These are phyloP conservation scores for Phaedon cochleariae DNA, from an alignment of 2,888 invertebrate genomes.

Conservation along the genomic window DNA sequence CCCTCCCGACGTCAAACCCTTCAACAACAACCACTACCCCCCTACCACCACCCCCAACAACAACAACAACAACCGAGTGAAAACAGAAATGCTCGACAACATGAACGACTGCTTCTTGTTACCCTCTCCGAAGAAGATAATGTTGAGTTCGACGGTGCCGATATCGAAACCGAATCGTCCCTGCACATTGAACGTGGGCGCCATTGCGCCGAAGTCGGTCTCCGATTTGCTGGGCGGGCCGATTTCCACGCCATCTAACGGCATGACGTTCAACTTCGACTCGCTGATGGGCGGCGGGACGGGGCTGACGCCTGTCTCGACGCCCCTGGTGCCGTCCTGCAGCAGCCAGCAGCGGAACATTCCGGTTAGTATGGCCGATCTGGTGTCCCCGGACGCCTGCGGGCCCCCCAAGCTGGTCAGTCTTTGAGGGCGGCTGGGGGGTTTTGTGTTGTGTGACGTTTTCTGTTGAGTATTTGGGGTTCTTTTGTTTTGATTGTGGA, in stretches of 20 bases:
- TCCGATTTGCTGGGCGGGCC: conserved; percentile 69
- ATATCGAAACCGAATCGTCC: conserved; percentile 72
- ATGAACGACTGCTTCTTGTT: conserved; percentile 62
- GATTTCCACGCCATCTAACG: conserved; percentile 88
- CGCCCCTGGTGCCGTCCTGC: conserved; percentile 75
- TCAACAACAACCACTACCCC: conserved; percentile 45
- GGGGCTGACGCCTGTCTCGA: conserved; percentile 86
- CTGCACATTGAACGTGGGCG: conserved; percentile 75
- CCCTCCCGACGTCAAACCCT: conserved; percentile 66
- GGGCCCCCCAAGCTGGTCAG: conserved; percentile 82
- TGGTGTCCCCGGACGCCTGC: conserved; percentile 78
- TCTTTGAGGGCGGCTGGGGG: conserved; percentile 69
- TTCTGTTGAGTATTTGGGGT: conserved; percentile 19
- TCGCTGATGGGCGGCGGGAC: conserved; percentile 94
- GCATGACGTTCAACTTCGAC: conserved; percentile 90
- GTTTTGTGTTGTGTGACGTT: conserved; percentile 27
- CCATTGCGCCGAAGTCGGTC: conserved; percentile 61
- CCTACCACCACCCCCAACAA: conserved; percentile 50
- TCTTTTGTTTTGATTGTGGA: conserved; percentile 8
- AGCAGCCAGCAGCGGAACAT: conserved; percentile 80
- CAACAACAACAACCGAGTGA: conserved; percentile 63
- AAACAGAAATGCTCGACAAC: conserved; percentile 65
- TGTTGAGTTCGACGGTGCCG: conserved; percentile 58
- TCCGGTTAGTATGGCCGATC: conserved; percentile 62
- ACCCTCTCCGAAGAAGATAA: conserved; percentile 55